These are phyloP conservation scores for Zoroaster sp. DNA, from an alignment of 53 echinoderm and acorn worm genomes.

Conservation along the genomic window DNA sequence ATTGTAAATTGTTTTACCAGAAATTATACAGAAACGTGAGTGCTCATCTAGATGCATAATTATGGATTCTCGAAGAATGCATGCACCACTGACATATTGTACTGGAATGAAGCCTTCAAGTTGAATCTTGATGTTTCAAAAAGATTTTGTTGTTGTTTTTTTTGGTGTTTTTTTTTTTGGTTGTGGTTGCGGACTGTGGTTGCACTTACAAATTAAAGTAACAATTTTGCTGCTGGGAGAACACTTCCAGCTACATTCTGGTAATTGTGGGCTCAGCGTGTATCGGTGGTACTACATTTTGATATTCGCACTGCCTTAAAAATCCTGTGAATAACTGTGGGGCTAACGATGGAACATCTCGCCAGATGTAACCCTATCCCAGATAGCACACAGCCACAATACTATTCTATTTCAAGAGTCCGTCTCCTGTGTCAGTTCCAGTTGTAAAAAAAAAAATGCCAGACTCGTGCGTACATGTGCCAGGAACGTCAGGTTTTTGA, in stretches of 20 bases:
- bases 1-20: too few species aligned
- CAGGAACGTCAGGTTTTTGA: background rate
- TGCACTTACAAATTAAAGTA: background rate
- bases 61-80: too few species aligned
- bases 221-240: background rate
- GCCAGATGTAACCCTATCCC: background rate
- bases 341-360: background rate
- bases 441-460: background rate
- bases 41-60: too few species aligned
- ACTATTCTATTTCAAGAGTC: background rate
- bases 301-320: background rate
- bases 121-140: too few species aligned
- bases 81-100: too few species aligned
- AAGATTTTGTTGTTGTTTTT: background rate
- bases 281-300: too few species aligned
- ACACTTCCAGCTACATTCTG: too few species aligned
- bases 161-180: background rate
- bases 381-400: background rate
- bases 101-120: too few species aligned
- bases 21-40: too few species aligned
- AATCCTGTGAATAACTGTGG: background rate
- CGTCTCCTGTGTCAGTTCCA: background rate
- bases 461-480: background rate
- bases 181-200: background rate
- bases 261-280: too few species aligned